A percentile compares a stretch with the other conserved stretches of the same genome.
phyloP scores from a whole-genome alignment of 2,888 invertebrate species.

The Monoplex corrugatus region DNA sequence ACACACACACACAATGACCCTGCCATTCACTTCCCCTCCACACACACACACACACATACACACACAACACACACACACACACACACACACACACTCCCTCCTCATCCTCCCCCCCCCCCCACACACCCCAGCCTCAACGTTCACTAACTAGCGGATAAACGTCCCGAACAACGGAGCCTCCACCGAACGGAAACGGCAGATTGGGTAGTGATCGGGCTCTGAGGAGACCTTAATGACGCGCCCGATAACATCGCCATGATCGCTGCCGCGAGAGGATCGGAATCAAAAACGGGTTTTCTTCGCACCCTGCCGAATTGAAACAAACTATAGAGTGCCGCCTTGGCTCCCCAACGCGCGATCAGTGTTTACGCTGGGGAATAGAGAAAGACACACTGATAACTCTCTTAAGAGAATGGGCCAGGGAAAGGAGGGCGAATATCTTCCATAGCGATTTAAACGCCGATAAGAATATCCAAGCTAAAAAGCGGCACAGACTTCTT shows the following conservation, averaged over 20 bases:
- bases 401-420: not conserved
- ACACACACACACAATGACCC: not conserved
- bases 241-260: slow-evolving; percentile 23
- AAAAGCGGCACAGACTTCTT: not conserved
- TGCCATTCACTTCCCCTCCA: not conserved
- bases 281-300: not conserved
- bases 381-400: not conserved
- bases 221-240: slow-evolving; percentile 38
- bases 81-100: not conserved
- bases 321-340: slow-evolving; percentile 29
- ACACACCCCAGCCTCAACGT: not conserved
- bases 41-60: not conserved
- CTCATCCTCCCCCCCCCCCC: not conserved
- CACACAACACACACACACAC: not conserved
- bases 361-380: not conserved
- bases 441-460: not conserved
- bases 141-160: slow-evolving; percentile 35
- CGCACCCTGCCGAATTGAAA: slow-evolving; percentile 37
- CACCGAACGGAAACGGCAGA: slow-evolving; percentile 26
- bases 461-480: not conserved
- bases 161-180: not conserved
- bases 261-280: not conserved
- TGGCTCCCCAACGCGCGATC: not conserved
- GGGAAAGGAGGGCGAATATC: not conserved
- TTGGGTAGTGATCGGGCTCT: slow-evolving; percentile 22